A percentile compares a stretch with the other conserved stretches of the same genome.
These are phyloP conservation scores for Archilochus colubris DNA, from an alignment of 2,113 vertebrate species.

Conservation along the genomic window DNA sequence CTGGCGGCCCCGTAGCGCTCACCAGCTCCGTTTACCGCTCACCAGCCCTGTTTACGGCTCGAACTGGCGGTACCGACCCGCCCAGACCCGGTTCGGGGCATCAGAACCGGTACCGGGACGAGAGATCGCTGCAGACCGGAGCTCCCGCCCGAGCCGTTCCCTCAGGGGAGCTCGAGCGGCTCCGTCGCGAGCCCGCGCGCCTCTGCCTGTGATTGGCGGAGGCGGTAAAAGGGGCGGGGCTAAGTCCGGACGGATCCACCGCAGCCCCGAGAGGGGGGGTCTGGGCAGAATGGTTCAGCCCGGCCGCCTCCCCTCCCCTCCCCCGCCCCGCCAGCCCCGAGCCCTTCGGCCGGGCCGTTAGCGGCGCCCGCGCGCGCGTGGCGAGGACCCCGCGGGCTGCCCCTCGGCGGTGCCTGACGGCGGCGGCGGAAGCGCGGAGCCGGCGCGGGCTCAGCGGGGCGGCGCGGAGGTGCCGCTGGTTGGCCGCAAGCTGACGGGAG, in stretches of 20 bases:
- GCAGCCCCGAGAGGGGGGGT: accelerated
- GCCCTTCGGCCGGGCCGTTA: slow-evolving; percentile 43
- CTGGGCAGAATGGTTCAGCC: neutral
- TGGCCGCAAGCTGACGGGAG: neutral
- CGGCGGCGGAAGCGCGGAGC: accelerated
- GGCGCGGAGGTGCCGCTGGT: neutral
- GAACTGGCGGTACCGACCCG: too few species aligned
- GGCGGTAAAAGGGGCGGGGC: accelerated
- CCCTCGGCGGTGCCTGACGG: neutral
- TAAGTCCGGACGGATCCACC: neutral
- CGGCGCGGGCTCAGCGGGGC: too few species aligned
- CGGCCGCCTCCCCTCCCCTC: neutral
- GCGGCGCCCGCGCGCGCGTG: slow-evolving; percentile 13
- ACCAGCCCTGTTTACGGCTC: too few species aligned
- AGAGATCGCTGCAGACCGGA: too few species aligned
- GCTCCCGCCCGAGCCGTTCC: neutral
- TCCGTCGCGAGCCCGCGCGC: neutral
- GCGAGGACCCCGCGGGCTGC: neutral
- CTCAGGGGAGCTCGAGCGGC: neutral
- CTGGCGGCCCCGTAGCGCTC: too few species aligned
- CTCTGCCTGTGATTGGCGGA: neutral
- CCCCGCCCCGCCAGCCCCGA: neutral
- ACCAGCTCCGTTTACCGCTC: too few species aligned
- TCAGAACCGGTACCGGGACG: too few species aligned
- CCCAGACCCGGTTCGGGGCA: too few species aligned